Evolutionary conservation across 2,888 invertebrate genomes (phyloP).

Genomic region (Busseola fusca): DNA sequence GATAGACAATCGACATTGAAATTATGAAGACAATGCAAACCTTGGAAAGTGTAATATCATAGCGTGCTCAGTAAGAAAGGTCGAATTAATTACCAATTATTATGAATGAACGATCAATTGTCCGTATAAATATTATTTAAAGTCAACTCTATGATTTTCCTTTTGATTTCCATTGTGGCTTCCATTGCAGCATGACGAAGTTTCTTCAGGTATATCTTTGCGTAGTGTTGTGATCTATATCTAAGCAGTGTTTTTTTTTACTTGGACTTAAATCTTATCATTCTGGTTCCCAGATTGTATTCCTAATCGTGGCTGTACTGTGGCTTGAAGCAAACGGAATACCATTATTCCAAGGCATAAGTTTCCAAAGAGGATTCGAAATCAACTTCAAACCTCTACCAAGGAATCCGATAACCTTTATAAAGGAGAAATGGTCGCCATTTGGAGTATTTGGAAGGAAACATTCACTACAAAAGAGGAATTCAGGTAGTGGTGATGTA

Average conservation of each 20-base stretch:
- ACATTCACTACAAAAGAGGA: conserved; percentile 60
- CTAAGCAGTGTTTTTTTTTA: not conserved
- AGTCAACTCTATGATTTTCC: conserved; percentile 42
- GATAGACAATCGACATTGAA: conserved; percentile 45
- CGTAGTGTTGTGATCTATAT: conserved; percentile 17
- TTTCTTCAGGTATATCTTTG: conserved; percentile 52
- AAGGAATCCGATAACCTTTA: conserved; percentile 69
- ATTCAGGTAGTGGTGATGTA: conserved; percentile 25
- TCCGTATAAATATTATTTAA: conserved; percentile 45
- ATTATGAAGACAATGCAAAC: conserved; percentile 56
- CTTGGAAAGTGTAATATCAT: conserved; percentile 50
- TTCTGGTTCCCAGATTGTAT: conserved; percentile 52
- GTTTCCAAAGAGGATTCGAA: conserved; percentile 71
- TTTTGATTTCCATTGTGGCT: conserved; percentile 54
- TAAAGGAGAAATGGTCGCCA: conserved; percentile 74
- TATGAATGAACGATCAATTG: conserved; percentile 39
- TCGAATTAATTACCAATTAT: conserved; percentile 34
- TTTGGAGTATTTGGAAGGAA: conserved; percentile 69
- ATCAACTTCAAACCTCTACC: conserved; percentile 69
- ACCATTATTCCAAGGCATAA: conserved; percentile 62
- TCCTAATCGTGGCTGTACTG: conserved; percentile 28
- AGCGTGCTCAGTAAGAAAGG: conserved; percentile 53
- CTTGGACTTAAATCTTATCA: not conserved
- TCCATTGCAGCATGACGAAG: conserved; percentile 59
- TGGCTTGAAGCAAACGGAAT: conserved; percentile 27